These are phyloP conservation scores for Callipepla squamata DNA, from an alignment of 2,113 vertebrate species.

Conservation along the genomic window DNA sequence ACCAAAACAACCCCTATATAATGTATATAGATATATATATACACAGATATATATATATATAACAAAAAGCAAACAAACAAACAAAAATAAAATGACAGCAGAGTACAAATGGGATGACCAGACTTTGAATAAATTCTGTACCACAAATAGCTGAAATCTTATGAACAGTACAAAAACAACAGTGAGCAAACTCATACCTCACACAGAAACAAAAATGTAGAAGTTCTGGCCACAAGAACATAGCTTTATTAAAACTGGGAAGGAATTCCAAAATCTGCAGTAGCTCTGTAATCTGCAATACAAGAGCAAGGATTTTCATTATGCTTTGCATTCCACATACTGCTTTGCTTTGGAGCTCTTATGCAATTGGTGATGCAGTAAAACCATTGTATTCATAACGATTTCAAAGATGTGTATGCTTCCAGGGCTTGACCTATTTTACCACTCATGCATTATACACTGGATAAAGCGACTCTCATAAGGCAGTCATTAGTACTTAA, in stretches of 20 bases:
- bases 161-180: neutral
- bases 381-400: slow-evolving; percentile 73
- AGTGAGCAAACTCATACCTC: slow-evolving; percentile 22
- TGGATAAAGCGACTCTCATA: slow-evolving; percentile 51
- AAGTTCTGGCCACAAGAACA: slow-evolving; percentile 18
- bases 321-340: slow-evolving; percentile 63
- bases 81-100: neutral
- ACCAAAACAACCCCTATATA: neutral
- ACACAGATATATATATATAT: too few relatives aligned
- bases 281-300: slow-evolving; percentile 21
- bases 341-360: slow-evolving; percentile 65
- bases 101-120: neutral
- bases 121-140: slow-evolving; percentile 20
- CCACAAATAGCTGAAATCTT: slow-evolving; percentile 34
- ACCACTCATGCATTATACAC: slow-evolving; percentile 67
- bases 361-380: slow-evolving; percentile 69
- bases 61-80: neutral
- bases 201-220: neutral
- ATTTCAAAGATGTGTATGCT: slow-evolving; percentile 71
- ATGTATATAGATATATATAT: too few relatives aligned
- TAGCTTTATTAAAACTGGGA: slow-evolving; percentile 45
- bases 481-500: slow-evolving; percentile 63
- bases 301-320: slow-evolving; percentile 64
- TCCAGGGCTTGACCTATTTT: slow-evolving; percentile 74
- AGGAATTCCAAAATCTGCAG: slow-evolving; percentile 20